phyloP scores from a whole-genome alignment of 2,888 invertebrate genomes.

The Hermaeophaga mercurialis region DNA sequence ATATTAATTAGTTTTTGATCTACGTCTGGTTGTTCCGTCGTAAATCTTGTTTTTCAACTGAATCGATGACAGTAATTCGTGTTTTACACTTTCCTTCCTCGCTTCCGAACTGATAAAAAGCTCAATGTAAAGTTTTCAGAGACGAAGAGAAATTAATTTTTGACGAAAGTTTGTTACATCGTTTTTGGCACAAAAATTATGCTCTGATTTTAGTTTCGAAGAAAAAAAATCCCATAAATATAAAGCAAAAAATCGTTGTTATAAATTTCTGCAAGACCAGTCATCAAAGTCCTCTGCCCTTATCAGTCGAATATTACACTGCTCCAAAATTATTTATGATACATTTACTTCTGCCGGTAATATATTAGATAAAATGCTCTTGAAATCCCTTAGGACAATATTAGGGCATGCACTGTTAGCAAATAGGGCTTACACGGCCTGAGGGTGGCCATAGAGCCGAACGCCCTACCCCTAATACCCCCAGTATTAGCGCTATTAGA shows the following conservation, averaged over 20 bases:
- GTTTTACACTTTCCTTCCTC: constrained; percentile 27
- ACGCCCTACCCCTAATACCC: constrained; percentile 43
- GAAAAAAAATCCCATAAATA: background rate
- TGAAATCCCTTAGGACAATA: constrained; percentile 52
- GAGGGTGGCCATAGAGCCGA: constrained; percentile 39
- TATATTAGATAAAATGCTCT: constrained; percentile 51
- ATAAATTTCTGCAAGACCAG: constrained; percentile 7
- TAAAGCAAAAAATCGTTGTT: background rate
- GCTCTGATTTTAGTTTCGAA: too few species aligned
- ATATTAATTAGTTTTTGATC: constrained; percentile 29
- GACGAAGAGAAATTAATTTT: too few species aligned
- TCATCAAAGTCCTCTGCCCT: constrained; percentile 12
- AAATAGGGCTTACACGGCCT: constrained; percentile 51
- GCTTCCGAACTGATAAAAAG: too few species aligned
- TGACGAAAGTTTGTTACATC: too few species aligned
- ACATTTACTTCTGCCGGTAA: constrained; percentile 43
- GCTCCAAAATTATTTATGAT: constrained; percentile 41
- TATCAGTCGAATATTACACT: constrained; percentile 8
- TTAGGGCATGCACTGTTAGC: constrained; percentile 50
- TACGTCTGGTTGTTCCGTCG: constrained; percentile 14
- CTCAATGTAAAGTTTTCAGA: too few species aligned
- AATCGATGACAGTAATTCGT: constrained; percentile 25
- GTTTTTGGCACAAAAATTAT: too few species aligned
- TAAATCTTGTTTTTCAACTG: constrained; percentile 24
- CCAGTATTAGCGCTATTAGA: constrained; percentile 54